Conservation (phyloP, 2,888 invertebrate species). For the Dromius quadrimaculatus region DNA sequence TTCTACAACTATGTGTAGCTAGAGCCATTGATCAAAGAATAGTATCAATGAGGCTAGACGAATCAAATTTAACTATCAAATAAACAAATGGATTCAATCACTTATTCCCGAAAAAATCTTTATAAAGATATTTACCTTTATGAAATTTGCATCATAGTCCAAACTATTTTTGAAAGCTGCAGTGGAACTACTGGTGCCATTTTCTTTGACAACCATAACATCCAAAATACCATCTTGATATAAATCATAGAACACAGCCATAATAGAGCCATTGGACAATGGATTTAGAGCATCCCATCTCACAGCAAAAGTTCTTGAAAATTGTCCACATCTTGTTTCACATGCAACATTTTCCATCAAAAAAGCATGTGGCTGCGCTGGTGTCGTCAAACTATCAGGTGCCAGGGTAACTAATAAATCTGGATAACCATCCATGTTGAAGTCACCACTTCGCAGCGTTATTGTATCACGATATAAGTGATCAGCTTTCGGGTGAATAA, state of each 20-base stretch:
- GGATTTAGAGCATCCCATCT: conserved; percentile 81
- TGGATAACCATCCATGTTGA: conserved; percentile 96
- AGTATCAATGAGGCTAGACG: no score
- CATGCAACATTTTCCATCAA: conserved; percentile 86
- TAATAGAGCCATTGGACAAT: conserved; percentile 79
- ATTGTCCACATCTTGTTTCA: conserved; percentile 72
- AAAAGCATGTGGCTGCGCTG: conserved; percentile 73
- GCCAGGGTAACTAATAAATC: conserved; percentile 85
- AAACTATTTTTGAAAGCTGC: conserved; percentile 88
- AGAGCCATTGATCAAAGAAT: no score
- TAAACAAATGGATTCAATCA: no score
- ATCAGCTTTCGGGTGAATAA: conserved; percentile 71
- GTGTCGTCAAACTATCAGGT: conserved; percentile 56
- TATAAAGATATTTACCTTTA: conserved; percentile 77
- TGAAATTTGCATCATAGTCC: conserved; percentile 94
- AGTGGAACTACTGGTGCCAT: conserved; percentile 70
- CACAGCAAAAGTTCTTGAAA: conserved; percentile 79
- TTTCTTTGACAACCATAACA: conserved; percentile 77
- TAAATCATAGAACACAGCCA: conserved; percentile 94
- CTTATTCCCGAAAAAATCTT: no score
- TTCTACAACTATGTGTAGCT: no score
- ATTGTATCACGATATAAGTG: conserved; percentile 64
- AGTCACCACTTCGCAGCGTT: conserved; percentile 89
- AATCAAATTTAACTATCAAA: no score
- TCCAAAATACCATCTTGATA: conserved; percentile 95